Base-by-base conservation (phyloP, 2,888 invertebrate species). In the Eupeodes luniger region DNA sequence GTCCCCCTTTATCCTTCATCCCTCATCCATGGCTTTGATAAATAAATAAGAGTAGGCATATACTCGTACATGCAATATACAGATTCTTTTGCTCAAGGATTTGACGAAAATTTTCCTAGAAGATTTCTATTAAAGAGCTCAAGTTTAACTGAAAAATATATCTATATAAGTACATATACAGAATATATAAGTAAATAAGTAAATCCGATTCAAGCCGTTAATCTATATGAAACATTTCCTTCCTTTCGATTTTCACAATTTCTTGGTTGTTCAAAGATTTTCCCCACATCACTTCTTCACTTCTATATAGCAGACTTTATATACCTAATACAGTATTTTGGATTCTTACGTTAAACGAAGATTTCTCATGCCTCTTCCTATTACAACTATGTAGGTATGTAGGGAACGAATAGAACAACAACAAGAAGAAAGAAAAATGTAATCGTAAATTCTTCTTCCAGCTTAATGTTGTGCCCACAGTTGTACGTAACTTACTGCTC, bases 131-230 rank as follows among this genome's bases (percentile, higher is more conserved):
- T 82, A 86, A 82, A 78, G 78, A 64, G 59, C 79, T 83, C 75
- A 82, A 72, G 75, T 79, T 64, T 62, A 79, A 82, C 75, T 83
- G 57, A 80, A 83, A 79, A 27, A 3, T 27, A 27, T 27, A 27
- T 2, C 2, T 27, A 27, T 27, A 27, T 27, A 27, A 27, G 27
- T 27, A 3, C 27, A 27, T 27, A 83, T 81, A 69, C 47, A 12
- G 14, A 11, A 10, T 27, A 57, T 19, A 57, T 14, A 57, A 11
- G n/a, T 16, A 16, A 27, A 69, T 62, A 78, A 75, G 53, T 51
- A 86, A 81, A 75, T 67, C 85, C 85, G 61, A 86, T 81, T 75
- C 69, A 78, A 78, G 78, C 74, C 82, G 78, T 82, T 82, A 86
- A 86, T 86, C 47, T 57, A 27, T 59, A 11, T 67, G 6, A 5